Percentiles rank a stretch among this genome's conserved stretches.
Conservation (phyloP, 2,888 invertebrate species). For the Dascillus cervinus region DNA sequence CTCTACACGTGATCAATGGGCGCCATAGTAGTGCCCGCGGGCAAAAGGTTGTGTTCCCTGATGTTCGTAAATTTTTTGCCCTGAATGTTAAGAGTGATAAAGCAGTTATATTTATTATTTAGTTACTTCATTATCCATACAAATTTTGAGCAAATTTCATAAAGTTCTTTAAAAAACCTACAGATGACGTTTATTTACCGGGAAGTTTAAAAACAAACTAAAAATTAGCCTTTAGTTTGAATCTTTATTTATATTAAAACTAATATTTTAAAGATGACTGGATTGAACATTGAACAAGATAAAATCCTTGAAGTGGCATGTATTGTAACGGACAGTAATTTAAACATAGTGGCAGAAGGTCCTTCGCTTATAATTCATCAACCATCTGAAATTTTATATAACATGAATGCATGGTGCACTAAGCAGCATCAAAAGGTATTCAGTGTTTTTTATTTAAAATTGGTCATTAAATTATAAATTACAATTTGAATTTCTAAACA, state of each 20-base stretch:
- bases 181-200: constrained; percentile 1
- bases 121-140: no score
- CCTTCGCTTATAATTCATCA: constrained; percentile 75
- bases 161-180: constrained; percentile 1
- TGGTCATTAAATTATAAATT: constrained; percentile 3
- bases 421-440: constrained; percentile 68
- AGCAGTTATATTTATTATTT: no score
- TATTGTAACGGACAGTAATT: constrained; percentile 72
- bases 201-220: background rate
- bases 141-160: no score
- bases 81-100: no score
- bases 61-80: no score
- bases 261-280: constrained; percentile 66
- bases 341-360: constrained; percentile 68
- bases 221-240: background rate
- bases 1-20: no score
- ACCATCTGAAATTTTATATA: constrained; percentile 57
- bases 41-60: no score
- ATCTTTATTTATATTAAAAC: background rate
- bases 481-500: constrained; percentile 4
- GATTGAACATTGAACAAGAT: constrained; percentile 67
- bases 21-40: no score
- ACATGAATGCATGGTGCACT: constrained; percentile 81
- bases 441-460: constrained; percentile 2
- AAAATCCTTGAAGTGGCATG: constrained; percentile 86